phyloP scores from a whole-genome alignment of 2,113 vertebrate species.

The Eublepharis macularius region DNA sequence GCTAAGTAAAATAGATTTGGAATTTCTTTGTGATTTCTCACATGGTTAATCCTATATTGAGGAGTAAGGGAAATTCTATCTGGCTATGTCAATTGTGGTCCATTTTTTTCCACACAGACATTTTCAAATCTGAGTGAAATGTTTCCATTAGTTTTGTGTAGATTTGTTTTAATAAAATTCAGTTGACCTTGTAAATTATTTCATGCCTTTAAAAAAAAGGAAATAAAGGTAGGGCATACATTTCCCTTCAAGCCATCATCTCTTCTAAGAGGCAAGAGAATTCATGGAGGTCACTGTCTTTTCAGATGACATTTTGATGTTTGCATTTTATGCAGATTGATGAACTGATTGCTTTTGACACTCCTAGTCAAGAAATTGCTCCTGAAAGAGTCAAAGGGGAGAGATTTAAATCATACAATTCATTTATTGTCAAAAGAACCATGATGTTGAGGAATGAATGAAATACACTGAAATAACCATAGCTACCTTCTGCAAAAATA shows the following conservation, averaged over 20 bases:
- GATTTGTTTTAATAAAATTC: neutral
- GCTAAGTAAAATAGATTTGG: neutral
- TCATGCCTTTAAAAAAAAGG: neutral
- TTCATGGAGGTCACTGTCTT: neutral
- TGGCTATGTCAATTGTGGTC: neutral
- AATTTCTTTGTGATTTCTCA: neutral
- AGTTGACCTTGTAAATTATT: neutral
- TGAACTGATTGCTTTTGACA: neutral
- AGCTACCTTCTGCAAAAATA: slow-evolving; percentile 20
- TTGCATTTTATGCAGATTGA: slow-evolving; percentile 14
- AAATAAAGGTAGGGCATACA: neutral
- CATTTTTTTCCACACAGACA: neutral
- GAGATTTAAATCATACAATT: neutral
- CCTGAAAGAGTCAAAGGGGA: neutral
- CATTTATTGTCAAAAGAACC: slow-evolving; percentile 34
- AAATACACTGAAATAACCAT: slow-evolving; percentile 42
- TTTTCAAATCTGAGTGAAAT: neutral
- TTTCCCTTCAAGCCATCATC: accelerated
- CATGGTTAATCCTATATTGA: neutral
- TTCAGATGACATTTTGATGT: neutral
- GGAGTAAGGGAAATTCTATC: neutral
- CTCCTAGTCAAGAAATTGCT: slow-evolving; percentile 23
- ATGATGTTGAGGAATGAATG: slow-evolving; percentile 30
- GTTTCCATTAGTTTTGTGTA: neutral
- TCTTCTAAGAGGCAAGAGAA: neutral